Evolutionary conservation across 2,113 vertebrate species (phyloP).

Genomic region (Cyanocitta stelleri): DNA sequence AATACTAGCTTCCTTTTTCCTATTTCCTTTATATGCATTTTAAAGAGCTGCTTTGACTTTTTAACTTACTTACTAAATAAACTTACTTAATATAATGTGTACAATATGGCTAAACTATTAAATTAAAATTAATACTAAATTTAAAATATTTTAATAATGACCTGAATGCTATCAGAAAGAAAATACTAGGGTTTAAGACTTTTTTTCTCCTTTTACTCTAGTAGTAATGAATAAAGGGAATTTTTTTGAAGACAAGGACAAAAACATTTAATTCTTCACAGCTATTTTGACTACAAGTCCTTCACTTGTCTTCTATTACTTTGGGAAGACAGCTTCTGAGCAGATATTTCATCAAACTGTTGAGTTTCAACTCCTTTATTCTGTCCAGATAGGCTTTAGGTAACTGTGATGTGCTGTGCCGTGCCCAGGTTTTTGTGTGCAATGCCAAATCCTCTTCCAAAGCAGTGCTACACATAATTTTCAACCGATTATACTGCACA

Average conservation of each 20-base stretch:
- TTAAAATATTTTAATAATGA: background rate
- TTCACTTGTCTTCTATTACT: background rate
- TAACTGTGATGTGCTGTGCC: background rate
- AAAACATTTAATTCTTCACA: background rate
- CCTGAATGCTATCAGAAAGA: background rate
- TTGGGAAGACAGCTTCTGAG: background rate
- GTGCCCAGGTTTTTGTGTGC: background rate
- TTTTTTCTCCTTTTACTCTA: background rate
- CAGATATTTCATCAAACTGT: background rate
- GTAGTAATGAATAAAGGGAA: background rate
- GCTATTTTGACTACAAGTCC: background rate
- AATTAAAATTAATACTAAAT: background rate
- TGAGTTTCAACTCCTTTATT: background rate
- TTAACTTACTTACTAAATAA: background rate
- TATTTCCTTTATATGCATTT: background rate
- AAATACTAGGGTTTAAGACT: background rate
- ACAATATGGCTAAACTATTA: background rate
- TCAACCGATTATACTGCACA: background rate
- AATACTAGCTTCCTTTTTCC: background rate
- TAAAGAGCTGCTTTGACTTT: background rate
- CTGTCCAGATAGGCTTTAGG: background rate
- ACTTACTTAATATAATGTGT: background rate
- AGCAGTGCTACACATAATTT: background rate
- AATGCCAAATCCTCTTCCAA: background rate
- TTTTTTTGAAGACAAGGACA: background rate